Conservation (phyloP, 30 jellyfish, hydroid and myxozoan species). For the Catostylus mosaicus region DNA sequence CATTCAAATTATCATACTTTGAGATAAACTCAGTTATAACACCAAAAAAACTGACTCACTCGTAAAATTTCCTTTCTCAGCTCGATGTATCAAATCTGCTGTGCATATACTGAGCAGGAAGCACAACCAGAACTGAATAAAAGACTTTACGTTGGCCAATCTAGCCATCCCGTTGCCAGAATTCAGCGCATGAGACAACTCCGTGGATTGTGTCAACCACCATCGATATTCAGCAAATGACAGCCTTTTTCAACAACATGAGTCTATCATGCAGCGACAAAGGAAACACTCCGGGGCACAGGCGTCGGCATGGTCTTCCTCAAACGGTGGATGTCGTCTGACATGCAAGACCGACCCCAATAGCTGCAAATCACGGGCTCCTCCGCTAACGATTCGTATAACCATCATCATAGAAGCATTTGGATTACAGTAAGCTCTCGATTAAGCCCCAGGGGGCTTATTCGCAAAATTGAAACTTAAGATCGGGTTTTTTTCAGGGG, state of each 20-base stretch:
- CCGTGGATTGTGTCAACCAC: neutral
- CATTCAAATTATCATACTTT: too few relatives aligned
- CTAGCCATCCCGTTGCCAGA: neutral
- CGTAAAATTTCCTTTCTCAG: neutral
- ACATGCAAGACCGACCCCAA: neutral
- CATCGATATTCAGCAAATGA: neutral
- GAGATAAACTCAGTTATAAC: neutral
- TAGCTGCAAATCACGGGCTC: neutral
- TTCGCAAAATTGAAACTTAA: too few relatives aligned
- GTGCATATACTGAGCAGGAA: neutral
- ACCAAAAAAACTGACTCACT: neutral
- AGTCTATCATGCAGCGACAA: neutral
- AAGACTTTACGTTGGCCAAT: neutral
- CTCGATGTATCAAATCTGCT: neutral
- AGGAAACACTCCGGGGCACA: constrained; percentile 25
- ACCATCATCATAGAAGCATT: too few relatives aligned
- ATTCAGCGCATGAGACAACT: neutral
- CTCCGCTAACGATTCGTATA: neutral
- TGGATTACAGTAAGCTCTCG: too few relatives aligned
- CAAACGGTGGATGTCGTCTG: neutral
- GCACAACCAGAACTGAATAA: neutral
- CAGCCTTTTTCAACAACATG: neutral
- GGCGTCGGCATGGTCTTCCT: neutral
- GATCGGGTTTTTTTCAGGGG: too few relatives aligned
- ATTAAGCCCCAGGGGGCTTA: too few relatives aligned